Evolutionary conservation across 2,797 vertebrate genomes (phyloP), one percentile per base, ranked within the genome.

Genomic region (Sphenopsis melanotis): DNA sequence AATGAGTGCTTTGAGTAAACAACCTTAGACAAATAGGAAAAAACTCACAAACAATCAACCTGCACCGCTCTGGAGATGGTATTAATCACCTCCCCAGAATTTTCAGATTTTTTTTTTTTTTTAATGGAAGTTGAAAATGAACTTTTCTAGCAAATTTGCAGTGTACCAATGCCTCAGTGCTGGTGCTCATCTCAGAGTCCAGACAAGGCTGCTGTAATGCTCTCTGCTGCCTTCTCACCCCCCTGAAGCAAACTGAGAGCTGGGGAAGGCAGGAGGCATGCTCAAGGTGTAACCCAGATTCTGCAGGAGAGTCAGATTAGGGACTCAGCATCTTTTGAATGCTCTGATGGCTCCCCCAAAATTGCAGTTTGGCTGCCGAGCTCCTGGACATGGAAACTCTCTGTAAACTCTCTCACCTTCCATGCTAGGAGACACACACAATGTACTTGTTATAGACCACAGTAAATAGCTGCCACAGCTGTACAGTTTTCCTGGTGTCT

Each of bases 1-100:
- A 98, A 97, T 94, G 96, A 97, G 95, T 83, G 95, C 90, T 97
- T 96, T 74, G 81, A 96, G 89, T 90, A 92, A 96, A 77, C 90
- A 97, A 72, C 59, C 89, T 94, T 77, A 93, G 93, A 90, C 88
- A 87, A 96, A 89, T 92, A 87, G 66, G 49, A 15, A 71, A 87
- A 81, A 55, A 6, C 0, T 17, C 11, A 32, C n/a, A 74, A 56
- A 57, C 66, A 79, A 11, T 39, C 82, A 85, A 16, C 27, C n/a
- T 83, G 57, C 32, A 78, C 39, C 36, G 76, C 8, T 75, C 76
- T 88, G 72, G 69, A 91, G 36, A 19, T 86, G n/a, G 26, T 57
- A 81, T 94, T 88, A 72, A 72, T 90, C 53, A 69, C 11, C 17
- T 84, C 12, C 23, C 16, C 47, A 81, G 13, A 87, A 7, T 81